Base-by-base conservation (phyloP, 2,113 vertebrate genomes). In the Pedetes capensis region DNA sequence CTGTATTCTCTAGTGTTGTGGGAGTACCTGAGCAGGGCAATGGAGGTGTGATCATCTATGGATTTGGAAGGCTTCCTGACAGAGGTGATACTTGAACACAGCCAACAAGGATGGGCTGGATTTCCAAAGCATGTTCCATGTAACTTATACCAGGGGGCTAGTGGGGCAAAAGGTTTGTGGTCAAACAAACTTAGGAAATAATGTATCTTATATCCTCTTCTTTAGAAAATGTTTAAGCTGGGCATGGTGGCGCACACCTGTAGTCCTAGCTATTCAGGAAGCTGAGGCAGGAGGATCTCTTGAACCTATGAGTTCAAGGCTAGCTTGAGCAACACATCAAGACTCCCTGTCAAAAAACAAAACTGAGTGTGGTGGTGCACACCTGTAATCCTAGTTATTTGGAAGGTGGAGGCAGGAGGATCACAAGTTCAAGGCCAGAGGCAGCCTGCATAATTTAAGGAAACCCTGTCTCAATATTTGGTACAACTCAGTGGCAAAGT, bases 141-240 rank as follows among this genome's bases (percentile, higher is more conserved):
- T 12, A 76, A 85, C n/a, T 90, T 90, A 72, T 20, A 29, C 74
- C 20, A 83, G 75, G 22, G 18, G 5, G 55, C 91, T 79, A 57
- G 37, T 55, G 7, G 55, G 51, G 27, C 6, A n/a, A 84, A 53
- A 75, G 44, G 3, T 96, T 85, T 92, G 44, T 90, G 68, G 18
- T 88, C 78, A 84, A n/a, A 85, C n/a, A 81, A 27, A 22, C 85
- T 91, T 88, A 95, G 78, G 59, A 91, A 92, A 44, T 81, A 80
- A 76, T 94, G 8, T 10, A 22, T 85, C 6, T 93, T 90, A 37
- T 66, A 84, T 32, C 25, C 13, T 72, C 23, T 69, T 92, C 17
- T 93, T 57, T 37, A 82, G 61, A 83, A 94, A 91, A 91, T 88
- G 59, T 75, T 76, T 23, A 57, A 8, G 25, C n/a, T 49, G 4